A percentile compares a stretch with the other conserved stretches of the same genome.
Conservation (phyloP, 53 echinoderm and acorn worm species). For the Crossaster papposus region DNA sequence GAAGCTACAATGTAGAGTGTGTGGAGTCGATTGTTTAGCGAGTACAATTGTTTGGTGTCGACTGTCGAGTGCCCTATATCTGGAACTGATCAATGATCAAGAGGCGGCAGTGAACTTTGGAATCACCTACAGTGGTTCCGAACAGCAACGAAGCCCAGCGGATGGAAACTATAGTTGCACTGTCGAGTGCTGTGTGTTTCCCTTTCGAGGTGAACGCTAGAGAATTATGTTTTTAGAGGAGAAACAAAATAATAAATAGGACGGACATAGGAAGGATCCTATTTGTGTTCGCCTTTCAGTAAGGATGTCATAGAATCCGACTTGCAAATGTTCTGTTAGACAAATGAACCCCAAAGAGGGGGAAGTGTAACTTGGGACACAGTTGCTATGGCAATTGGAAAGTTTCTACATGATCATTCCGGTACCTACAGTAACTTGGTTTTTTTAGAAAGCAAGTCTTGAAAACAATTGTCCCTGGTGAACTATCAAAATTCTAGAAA, state of each 20-base stretch:
- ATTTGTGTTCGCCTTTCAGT: background rate
- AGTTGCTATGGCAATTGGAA: conserved; percentile 1
- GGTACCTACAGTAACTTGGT: background rate
- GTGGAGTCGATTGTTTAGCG: background rate
- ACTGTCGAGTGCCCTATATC: background rate
- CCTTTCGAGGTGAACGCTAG: background rate
- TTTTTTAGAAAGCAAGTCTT: background rate
- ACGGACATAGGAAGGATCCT: background rate
- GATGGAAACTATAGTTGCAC: background rate
- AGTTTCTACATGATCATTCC: background rate
- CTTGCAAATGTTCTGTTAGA: background rate
- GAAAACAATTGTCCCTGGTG: background rate
- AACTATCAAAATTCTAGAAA: background rate
- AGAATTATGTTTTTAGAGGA: background rate
- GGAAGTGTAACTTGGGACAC: background rate
- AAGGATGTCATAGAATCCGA: background rate
- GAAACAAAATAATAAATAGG: background rate
- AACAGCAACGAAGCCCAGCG: background rate
- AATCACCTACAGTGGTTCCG: background rate
- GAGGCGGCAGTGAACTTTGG: background rate
- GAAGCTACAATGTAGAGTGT: background rate
- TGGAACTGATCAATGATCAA: background rate
- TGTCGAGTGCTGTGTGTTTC: background rate
- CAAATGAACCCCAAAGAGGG: background rate
- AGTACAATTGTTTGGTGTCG: background rate